Base-by-base conservation (phyloP, 1,140 invertebrate species). In the Drosophila orosa region DNA sequence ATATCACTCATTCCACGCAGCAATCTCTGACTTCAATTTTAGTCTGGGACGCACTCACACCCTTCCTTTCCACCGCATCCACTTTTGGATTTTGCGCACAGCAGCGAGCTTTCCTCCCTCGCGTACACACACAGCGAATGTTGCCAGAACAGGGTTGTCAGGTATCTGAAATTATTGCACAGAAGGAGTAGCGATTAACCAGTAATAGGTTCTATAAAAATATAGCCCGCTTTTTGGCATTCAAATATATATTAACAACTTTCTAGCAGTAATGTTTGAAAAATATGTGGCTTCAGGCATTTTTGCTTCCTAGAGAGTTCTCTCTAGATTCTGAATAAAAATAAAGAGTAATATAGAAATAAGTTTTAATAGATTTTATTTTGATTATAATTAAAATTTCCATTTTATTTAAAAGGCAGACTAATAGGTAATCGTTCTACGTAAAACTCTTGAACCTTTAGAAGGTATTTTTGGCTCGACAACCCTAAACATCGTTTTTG, bases 11-110 rank as follows among this genome's bases (percentile, higher is more conserved):
- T 73, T 74, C 84, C 62, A 40, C 44, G 40, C 40, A 54, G 33
- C 39, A 71, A 56, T 52, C 59, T 58, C 69, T 62, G 81, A 42
- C 48, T 71, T 71, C 22, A 33, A 27, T 22, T 27, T 27, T 68
- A 48, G 84, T 78, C 66, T 73, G 77, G 80, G 78, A 59, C 19
- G 31, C 69, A 80, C 84, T 84, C 85, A 80, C 66, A 67, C 84
- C 44, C 60, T 25, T 19, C 8, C 22, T 8, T 39, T 10, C 10
- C 45, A 9, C 7, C 7, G 29, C 10, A 22, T 27, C 61, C 22
- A 13, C 13, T 8, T 5, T 35, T 52, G 24, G 35, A 48, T 61
- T 60, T 15, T 76, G 60, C 50, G 83, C 78, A 80, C 24, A 59
- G 5, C 52, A 3, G 17, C 27, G 57, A 85, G 81, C 81, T 85